A percentile compares a stretch with the other conserved stretches of the same genome.
phyloP scores from a whole-genome alignment of 2,888 invertebrate genomes.

The Nomada fabriciana region DNA sequence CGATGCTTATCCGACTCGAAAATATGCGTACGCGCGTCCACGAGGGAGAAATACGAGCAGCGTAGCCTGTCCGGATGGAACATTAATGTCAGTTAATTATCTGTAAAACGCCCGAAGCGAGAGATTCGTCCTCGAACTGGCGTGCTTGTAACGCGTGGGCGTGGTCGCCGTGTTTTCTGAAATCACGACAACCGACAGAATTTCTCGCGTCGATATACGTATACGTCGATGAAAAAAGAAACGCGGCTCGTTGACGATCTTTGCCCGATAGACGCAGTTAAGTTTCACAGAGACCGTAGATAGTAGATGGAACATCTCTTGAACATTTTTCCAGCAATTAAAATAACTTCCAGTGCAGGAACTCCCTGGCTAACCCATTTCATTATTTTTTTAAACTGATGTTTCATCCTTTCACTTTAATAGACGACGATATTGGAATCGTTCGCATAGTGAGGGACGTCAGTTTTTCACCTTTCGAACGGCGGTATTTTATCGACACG shows the following conservation, averaged over 20 bases:
- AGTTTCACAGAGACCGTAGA: too few relatives aligned
- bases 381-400: too few relatives aligned
- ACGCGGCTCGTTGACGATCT: conserved; percentile 35
- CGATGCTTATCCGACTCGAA: conserved; percentile 60
- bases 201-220: conserved; percentile 42
- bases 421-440: conserved; percentile 5
- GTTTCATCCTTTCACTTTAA: not conserved
- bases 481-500: conserved; percentile 19
- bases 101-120: conserved; percentile 68
- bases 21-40: conserved; percentile 45
- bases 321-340: not conserved
- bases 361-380: too few relatives aligned
- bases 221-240: conserved; percentile 24
- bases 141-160: conserved; percentile 64
- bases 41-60: conserved; percentile 70
- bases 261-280: not conserved
- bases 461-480: conserved; percentile 9
- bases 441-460: not conserved
- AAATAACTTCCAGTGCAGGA: not conserved
- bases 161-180: conserved; percentile 59
- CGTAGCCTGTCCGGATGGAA: conserved; percentile 70
- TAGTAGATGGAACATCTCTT: not conserved
- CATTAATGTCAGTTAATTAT: conserved; percentile 80
- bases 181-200: conserved; percentile 44
- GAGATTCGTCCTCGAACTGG: conserved; percentile 62